Conservation (phyloP, 35 echinoderm and acorn worm species). For the Lytechinus pictus region DNA sequence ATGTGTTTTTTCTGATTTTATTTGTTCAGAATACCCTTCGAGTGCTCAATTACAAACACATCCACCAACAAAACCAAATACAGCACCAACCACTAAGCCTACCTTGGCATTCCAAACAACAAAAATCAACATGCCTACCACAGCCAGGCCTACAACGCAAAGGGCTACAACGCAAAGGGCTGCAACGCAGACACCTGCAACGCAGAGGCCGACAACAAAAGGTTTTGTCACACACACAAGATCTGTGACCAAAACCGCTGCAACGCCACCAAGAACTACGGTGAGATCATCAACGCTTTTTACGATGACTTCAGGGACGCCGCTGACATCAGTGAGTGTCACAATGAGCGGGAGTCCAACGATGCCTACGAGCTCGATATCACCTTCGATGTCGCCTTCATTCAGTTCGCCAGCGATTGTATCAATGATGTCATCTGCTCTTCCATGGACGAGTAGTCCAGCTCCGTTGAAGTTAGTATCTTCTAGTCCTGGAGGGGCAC, state of each 20-base stretch:
- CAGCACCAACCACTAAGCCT: neutral
- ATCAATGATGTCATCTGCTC: neutral
- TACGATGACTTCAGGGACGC: neutral
- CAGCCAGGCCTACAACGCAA: neutral
- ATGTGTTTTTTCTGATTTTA: neutral
- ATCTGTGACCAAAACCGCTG: neutral
- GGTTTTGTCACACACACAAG: neutral
- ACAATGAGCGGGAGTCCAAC: neutral
- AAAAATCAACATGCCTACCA: neutral
- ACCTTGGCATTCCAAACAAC: neutral
- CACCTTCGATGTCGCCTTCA: neutral
- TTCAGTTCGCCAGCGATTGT: neutral
- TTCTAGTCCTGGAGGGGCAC: neutral
- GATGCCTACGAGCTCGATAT: neutral
- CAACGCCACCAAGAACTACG: neutral
- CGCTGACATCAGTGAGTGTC: neutral
- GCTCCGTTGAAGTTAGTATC: neutral
- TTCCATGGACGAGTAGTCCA: neutral
- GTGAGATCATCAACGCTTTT: neutral
- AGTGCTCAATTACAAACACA: conserved; percentile 1
- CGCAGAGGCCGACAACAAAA: neutral
- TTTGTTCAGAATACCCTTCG: neutral
- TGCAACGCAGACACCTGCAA: neutral
- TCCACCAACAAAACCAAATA: neutral
- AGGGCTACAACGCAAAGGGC: neutral